Evolutionary conservation across 1,140 invertebrate species (phyloP).

Genomic region (Leptinotarsa lineolata): DNA sequence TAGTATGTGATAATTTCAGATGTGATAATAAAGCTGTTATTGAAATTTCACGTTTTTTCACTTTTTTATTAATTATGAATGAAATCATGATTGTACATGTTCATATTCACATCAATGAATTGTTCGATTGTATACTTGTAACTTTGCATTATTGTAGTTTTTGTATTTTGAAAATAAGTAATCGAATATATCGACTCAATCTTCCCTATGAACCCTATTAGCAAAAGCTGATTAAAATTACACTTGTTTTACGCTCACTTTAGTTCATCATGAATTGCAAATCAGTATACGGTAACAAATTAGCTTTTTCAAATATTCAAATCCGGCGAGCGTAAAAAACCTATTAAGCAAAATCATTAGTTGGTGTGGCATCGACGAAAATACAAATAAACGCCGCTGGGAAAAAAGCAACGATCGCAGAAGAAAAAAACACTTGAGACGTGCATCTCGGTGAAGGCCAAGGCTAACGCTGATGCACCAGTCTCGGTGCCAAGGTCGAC

Average conservation of each 20-base stretch:
- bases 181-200: too few relatives aligned
- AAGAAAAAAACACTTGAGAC: constrained; percentile 21
- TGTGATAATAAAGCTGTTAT: too few relatives aligned
- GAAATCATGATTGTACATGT: too few relatives aligned
- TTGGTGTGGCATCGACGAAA: constrained; percentile 18
- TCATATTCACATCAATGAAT: too few relatives aligned
- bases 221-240: too few relatives aligned
- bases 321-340: constrained; percentile 2
- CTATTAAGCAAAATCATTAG: constrained; percentile 17
- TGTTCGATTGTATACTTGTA: too few relatives aligned
- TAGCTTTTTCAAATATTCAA: not conserved
- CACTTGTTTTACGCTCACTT: not conserved
- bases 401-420: constrained; percentile 26
- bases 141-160: too few relatives aligned
- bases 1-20: too few relatives aligned
- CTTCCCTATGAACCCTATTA: too few relatives aligned
- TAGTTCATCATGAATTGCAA: not conserved
- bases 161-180: too few relatives aligned
- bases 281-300: not conserved
- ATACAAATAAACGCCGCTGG: constrained; percentile 24
- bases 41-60: too few relatives aligned
- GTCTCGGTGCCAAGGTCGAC: constrained; percentile 30
- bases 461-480: constrained; percentile 16
- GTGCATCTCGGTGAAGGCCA: constrained; percentile 32
- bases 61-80: too few relatives aligned